phyloP scores from a whole-genome alignment of 2,113 vertebrate genomes.

The Peromyscus maniculatus region DNA sequence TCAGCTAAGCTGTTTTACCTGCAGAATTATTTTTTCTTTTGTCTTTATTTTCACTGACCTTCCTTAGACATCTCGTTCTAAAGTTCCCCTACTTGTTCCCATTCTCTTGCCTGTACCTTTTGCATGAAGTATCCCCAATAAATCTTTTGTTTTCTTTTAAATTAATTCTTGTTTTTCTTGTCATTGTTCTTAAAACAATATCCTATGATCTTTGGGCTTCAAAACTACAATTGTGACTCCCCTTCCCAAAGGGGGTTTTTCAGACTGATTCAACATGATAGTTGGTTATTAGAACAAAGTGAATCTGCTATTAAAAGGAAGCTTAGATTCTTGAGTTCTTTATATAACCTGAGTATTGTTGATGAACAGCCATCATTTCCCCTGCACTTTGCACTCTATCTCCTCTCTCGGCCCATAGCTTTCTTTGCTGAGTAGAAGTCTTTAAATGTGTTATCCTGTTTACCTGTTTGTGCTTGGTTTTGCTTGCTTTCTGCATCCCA shows the following conservation, averaged over 20 bases:
- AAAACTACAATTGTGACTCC: slow-evolving; percentile 8
- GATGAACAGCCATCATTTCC: neutral
- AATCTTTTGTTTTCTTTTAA: neutral
- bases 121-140: neutral
- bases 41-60: neutral
- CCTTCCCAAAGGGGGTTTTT: neutral
- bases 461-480: no score
- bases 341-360: neutral
- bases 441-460: neutral
- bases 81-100: neutral
- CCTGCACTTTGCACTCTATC: neutral
- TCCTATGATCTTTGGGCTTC: slow-evolving; percentile 1
- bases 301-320: neutral
- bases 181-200: neutral
- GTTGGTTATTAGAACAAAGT: neutral
- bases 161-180: neutral
- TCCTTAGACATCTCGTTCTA: neutral
- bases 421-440: neutral
- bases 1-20: neutral
- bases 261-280: neutral
- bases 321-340: neutral
- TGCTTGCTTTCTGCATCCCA: neutral
- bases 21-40: neutral
- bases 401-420: neutral
- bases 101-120: neutral